These are phyloP conservation scores for Blera fallax DNA, from an alignment of 2,888 invertebrate genomes.

Conservation along the genomic window DNA sequence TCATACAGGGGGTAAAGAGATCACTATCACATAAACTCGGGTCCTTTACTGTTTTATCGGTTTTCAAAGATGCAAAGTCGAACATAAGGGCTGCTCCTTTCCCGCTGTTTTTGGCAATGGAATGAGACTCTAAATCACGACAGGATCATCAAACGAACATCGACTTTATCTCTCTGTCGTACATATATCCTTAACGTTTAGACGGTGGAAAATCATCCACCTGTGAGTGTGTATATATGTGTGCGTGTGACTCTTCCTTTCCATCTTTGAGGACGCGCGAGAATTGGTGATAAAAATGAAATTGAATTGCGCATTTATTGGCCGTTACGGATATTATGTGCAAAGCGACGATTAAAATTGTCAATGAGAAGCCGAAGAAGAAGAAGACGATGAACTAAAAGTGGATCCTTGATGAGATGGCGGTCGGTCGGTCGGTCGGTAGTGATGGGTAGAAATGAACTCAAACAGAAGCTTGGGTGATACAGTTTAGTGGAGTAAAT, in stretches of 20 bases:
- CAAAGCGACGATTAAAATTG: conserved; percentile 68
- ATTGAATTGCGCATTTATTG: conserved; percentile 69
- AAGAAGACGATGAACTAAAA: background rate
- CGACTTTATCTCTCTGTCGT: conserved; percentile 30
- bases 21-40: background rate
- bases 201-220: conserved; percentile 19
- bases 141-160: conserved; percentile 53
- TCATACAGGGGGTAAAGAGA: background rate
- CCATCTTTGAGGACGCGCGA: background rate
- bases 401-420: conserved; percentile 6
- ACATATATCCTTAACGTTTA: conserved; percentile 25
- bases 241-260: background rate
- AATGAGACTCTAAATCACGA: conserved; percentile 28
- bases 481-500: background rate
- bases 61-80: conserved; percentile 39
- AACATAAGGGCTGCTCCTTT: conserved; percentile 13
- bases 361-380: conserved; percentile 28
- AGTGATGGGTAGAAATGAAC: background rate
- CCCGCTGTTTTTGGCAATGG: background rate
- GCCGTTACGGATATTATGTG: conserved; percentile 68
- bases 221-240: background rate
- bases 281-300: conserved; percentile 60
- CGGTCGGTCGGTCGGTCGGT: background rate
- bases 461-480: conserved; percentile 20
- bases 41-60: conserved; percentile 25